phyloP scores from a whole-genome alignment of 2,888 invertebrate genomes.

The Scaptomyza polygonia region DNA sequence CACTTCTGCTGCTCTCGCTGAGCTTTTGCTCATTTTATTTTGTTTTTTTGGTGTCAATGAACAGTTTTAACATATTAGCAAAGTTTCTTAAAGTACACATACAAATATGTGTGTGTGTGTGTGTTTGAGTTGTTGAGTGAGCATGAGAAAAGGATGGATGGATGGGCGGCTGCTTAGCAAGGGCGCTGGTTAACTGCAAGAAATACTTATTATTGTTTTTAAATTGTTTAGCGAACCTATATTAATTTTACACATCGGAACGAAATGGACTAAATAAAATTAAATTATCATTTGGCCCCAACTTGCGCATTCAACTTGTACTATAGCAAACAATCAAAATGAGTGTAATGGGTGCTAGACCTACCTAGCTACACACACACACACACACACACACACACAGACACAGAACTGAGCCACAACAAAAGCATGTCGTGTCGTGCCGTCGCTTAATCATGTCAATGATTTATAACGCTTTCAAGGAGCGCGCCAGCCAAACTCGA shows the following conservation, averaged over 20 bases:
- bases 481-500: slow-evolving; percentile 74
- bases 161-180: background rate
- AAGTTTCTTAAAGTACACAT: slow-evolving; percentile 78
- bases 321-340: slow-evolving; percentile 11
- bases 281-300: slow-evolving; percentile 61
- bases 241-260: too few species aligned
- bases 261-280: background rate
- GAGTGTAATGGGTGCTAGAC: background rate
- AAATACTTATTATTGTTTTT: too few species aligned
- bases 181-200: background rate
- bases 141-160: background rate
- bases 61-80: slow-evolving; percentile 81
- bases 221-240: too few species aligned
- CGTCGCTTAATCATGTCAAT: slow-evolving; percentile 81
- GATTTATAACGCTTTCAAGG: slow-evolving; percentile 81
- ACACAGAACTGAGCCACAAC: slow-evolving; percentile 39
- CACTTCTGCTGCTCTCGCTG: slow-evolving; percentile 24
- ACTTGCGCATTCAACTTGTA: slow-evolving; percentile 8
- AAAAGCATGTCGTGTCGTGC: slow-evolving; percentile 77
- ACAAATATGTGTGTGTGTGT: slow-evolving; percentile 71
- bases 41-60: slow-evolving; percentile 79
- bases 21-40: slow-evolving; percentile 75
- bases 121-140: slow-evolving; percentile 26
- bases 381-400: slow-evolving; percentile 13
- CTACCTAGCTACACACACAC: background rate